Conservation (phyloP, 2,797 vertebrate genomes). For the Malurus leucopterus region DNA sequence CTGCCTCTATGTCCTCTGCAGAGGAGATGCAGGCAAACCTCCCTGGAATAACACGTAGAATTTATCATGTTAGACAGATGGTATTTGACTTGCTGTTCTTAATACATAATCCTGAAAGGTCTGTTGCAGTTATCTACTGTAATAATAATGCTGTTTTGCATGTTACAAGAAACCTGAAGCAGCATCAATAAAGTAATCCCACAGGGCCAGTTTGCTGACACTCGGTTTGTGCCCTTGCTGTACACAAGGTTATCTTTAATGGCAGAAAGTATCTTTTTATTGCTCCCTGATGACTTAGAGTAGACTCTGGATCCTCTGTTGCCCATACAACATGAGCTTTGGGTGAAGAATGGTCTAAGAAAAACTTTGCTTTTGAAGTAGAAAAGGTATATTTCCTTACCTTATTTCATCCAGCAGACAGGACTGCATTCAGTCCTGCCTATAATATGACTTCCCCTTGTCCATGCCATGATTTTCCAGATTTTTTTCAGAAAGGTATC, state of each 20-base stretch:
- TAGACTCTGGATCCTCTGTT: not conserved
- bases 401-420: not conserved
- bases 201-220: not conserved
- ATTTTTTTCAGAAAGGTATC: not conserved
- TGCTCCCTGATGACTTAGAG: slow-evolving; percentile 19
- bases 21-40: not conserved
- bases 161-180: slow-evolving; percentile 12
- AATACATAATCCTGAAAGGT: slow-evolving; percentile 17
- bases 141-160: not conserved
- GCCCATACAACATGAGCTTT: not conserved
- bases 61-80: not conserved
- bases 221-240: not conserved
- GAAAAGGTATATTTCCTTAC: not conserved
- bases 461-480: not conserved
- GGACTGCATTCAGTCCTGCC: not conserved
- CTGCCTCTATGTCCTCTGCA: not conserved
- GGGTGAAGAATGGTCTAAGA: not conserved
- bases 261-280: slow-evolving; percentile 20
- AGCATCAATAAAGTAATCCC: slow-evolving; percentile 2
- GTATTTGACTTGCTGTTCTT: slow-evolving; percentile 29
- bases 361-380: slow-evolving; percentile 10
- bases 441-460: not conserved
- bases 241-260: slow-evolving; percentile 15
- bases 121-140: not conserved
- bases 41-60: not conserved